A percentile compares a stretch with the other conserved stretches of the same genome.
phyloP scores from a whole-genome alignment of 2,888 invertebrate genomes.

The Monochamus alternatus region DNA sequence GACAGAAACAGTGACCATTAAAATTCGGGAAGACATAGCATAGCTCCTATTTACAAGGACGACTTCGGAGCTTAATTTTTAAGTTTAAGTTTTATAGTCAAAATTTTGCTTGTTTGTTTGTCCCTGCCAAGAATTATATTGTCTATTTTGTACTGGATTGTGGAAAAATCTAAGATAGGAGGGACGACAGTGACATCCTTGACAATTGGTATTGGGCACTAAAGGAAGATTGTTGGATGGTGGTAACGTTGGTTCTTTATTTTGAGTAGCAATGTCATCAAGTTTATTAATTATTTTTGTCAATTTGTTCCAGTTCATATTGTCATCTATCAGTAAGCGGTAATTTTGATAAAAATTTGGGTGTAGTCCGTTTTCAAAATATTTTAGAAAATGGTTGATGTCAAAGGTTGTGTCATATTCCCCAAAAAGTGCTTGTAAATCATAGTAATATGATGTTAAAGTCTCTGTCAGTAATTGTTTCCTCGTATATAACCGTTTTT shows the following conservation, averaged over 20 bases:
- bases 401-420: conserved; percentile 12
- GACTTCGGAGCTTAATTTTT: no score
- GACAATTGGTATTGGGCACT: no score
- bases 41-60: no score
- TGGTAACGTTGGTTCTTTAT: not conserved
- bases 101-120: no score
- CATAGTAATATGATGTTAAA: conserved; percentile 20
- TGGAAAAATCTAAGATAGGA: no score
- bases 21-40: no score
- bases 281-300: conserved; percentile 20
- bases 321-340: conserved; percentile 14
- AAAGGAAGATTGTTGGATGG: no score
- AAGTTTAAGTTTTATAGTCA: no score
- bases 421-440: conserved; percentile 18
- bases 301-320: conserved; percentile 8
- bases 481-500: not conserved
- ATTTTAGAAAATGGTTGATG: conserved; percentile 10
- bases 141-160: no score
- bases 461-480: conserved; percentile 14
- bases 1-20: no score
- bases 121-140: no score
- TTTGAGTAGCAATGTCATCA: conserved; percentile 3
- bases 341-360: conserved; percentile 19
- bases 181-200: no score
- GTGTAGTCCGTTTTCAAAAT: conserved; percentile 21